Conservation (phyloP, 1,140 invertebrate genomes). For the Aphelenchoides fujianensis region DNA sequence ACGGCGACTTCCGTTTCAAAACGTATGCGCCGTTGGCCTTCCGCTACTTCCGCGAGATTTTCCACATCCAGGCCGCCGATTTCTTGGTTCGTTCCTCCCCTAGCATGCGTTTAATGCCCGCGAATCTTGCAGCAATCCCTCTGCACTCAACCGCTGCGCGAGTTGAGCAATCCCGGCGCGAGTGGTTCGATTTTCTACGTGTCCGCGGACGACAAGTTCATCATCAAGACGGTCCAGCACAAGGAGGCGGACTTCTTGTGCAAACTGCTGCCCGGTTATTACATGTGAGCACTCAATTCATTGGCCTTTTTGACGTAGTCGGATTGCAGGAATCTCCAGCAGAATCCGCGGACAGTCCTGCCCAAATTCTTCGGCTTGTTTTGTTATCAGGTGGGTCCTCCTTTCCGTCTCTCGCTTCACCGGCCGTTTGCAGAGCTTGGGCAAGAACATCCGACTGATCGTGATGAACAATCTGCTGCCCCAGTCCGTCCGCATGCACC, state of each 20-base stretch:
- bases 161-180: slow-evolving; percentile 96
- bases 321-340: slow-evolving; percentile 88
- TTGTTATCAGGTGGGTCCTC: slow-evolving; percentile 75
- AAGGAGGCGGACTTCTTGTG: slow-evolving; percentile 99
- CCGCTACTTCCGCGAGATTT: slow-evolving; percentile 96
- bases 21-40: slow-evolving; percentile 98
- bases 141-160: slow-evolving; percentile 84
- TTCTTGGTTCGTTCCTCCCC: too few species aligned
- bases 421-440: slow-evolving; percentile 77
- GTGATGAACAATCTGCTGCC: slow-evolving; percentile 99
- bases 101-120: too few species aligned
- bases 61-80: slow-evolving; percentile 96
- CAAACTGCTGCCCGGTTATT: slow-evolving; percentile 93
- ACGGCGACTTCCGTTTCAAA: slow-evolving; percentile 76
- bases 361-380: slow-evolving; percentile 99
- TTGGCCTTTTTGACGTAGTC: slow-evolving; percentile 53
- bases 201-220: slow-evolving; percentile 97
- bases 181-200: slow-evolving; percentile 99
- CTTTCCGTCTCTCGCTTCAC: too few species aligned
- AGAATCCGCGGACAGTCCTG: slow-evolving; percentile 94
- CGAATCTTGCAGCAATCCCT: slow-evolving; percentile 79
- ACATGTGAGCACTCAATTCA: too few species aligned
- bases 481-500: slow-evolving; percentile 87
- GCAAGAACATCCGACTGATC: slow-evolving; percentile 95
- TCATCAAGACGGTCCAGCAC: slow-evolving; percentile 98